phyloP scores from a whole-genome alignment of 1,140 invertebrate genomes.

The Lycorma delicatula region DNA sequence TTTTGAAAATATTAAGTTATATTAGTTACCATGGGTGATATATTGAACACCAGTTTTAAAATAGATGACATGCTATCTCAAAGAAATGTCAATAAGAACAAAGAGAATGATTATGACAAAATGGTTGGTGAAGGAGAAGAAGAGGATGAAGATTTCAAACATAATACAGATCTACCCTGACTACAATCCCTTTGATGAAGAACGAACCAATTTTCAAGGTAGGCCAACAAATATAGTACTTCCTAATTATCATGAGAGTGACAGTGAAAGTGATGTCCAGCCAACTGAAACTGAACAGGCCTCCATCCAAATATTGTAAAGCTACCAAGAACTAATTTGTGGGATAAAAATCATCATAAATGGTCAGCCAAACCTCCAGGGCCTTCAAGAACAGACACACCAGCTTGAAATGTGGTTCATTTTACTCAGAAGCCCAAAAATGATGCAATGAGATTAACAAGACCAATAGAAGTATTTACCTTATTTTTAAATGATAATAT shows the following conservation, averaged over 20 bases:
- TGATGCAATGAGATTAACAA: background rate
- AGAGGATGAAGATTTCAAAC: background rate
- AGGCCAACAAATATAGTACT: background rate
- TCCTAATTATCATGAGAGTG: background rate
- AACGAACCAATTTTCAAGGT: background rate
- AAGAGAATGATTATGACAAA: background rate
- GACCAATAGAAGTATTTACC: background rate
- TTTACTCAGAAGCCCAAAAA: slow-evolving; percentile 1
- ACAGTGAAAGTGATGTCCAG: background rate
- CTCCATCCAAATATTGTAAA: background rate
- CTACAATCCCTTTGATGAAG: background rate
- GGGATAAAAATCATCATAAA: background rate
- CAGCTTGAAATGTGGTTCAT: background rate
- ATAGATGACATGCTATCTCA: background rate
- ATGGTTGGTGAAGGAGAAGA: background rate
- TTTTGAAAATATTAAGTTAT: background rate
- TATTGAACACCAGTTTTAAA: background rate
- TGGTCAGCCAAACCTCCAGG: background rate
- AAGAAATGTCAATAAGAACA: background rate
- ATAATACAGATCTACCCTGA: background rate
- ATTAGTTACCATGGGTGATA: background rate
- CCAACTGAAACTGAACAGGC: background rate
- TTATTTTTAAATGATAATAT: background rate
- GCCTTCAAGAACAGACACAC: background rate
- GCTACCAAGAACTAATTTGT: background rate